Base-by-base conservation (phyloP, 2,113 vertebrate species). In the Oreochromis aureus region DNA sequence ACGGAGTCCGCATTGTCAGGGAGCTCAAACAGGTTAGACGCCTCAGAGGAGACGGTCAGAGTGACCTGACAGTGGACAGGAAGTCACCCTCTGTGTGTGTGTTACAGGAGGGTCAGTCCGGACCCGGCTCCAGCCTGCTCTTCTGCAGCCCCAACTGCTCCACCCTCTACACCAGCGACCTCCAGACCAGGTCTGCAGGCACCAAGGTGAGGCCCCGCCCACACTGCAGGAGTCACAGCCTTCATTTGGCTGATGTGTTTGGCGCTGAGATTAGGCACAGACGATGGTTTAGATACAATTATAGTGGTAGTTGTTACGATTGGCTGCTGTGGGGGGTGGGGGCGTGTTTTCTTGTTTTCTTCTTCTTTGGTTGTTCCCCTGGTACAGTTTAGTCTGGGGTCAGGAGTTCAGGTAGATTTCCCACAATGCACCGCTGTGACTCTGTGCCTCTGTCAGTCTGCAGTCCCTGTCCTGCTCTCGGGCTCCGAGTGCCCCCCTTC, bases 131-230 rank as follows among this genome's bases (percentile, higher is more conserved):
- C 87, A 80, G 84, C 15, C 84, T 97, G 58, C 96, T 98, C 46
- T 99, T 99, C 94, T 99, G 99, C 93, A 99, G 98, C 93, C 97
- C 97, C 85, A 97, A 97, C 95, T 99, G 99, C 94, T 98, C 97
- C 32, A 82, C 98, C 81, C 97, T 98, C 82, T 96, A 97, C 94
- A 48, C 34, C 1, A 76, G 82, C 0, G 81, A 89, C 4, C 66
- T 56, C 1, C 92, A 91, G 76, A 89, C 11, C 86, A 24, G 34
- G 16, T 3, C 80, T 5, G 22, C 87, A 36, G 83, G 5, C 27
- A 96, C 96, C 32, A 88, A 93, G 92, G 95, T 94, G 41, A 79
- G 9, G 39, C 39, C 8, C 30, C 7, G 16, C 32, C 48, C 58
- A 18, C 5, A 13, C 71, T 6, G 3, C 36, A 22, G 58, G 53